A percentile compares a stretch with the other conserved stretches of the same genome.
phyloP scores from a whole-genome alignment of 2,888 invertebrate species.

The Tetanocera ferruginea region DNA sequence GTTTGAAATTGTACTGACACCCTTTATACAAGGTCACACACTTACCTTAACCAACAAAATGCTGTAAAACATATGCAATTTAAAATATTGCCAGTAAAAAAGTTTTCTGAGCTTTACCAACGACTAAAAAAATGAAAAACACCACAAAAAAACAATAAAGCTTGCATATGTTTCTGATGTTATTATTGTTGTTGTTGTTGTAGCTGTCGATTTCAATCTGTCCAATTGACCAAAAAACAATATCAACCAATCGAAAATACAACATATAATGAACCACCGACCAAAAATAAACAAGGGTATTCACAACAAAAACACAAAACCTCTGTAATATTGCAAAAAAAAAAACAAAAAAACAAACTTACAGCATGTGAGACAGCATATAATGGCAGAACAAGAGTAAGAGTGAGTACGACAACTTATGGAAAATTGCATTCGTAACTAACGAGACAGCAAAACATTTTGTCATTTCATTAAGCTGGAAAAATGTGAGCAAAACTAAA shows the following conservation, averaged over 20 bases:
- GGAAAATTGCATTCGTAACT: constrained; percentile 12
- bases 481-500: neutral
- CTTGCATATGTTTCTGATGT: neutral
- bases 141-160: no score
- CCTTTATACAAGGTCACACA: no score
- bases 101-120: no score
- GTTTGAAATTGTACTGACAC: no score
- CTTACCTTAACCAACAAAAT: no score
- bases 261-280: constrained; percentile 1
- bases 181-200: neutral
- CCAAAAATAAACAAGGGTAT: constrained; percentile 2
- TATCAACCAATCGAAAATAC: constrained; percentile 18
- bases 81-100: no score
- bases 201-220: constrained; percentile 18
- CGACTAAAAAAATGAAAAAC: no score
- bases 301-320: neutral
- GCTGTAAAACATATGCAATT: no score
- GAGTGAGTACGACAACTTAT: neutral
- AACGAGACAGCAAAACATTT: constrained; percentile 35
- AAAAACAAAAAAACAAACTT: neutral
- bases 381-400: neutral
- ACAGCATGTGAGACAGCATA: neutral
- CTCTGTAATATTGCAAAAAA: neutral
- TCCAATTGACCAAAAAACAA: constrained; percentile 24
- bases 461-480: constrained; percentile 29